A percentile compares a stretch with the other conserved stretches of the same genome.
Conservation (phyloP, 2,888 invertebrate genomes). For the Gymnoscelis rufifasciata region DNA sequence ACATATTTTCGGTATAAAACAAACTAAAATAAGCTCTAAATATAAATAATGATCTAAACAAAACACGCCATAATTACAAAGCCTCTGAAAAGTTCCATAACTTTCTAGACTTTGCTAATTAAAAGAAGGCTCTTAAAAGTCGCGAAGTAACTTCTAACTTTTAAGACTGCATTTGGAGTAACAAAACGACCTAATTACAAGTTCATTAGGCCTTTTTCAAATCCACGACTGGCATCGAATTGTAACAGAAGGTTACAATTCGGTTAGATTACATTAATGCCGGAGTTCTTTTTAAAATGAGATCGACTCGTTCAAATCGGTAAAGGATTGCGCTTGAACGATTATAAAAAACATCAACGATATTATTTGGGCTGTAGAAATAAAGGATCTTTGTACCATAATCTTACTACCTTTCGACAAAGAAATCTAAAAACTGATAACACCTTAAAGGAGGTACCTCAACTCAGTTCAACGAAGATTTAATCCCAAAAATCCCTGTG, state of each 20-base stretch:
- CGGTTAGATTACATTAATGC: conserved; percentile 10
- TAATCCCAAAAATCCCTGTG: neutral
- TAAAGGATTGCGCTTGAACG: too few relatives aligned
- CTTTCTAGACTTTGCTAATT: conserved; percentile 11
- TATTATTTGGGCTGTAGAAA: too few relatives aligned
- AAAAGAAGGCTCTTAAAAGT: conserved; percentile 6
- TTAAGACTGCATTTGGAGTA: neutral
- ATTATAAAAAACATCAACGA: too few relatives aligned
- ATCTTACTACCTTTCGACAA: too few relatives aligned
- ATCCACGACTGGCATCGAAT: conserved; percentile 5
- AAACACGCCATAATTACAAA: neutral
- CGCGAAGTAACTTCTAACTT: neutral
- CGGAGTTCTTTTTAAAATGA: conserved; percentile 9
- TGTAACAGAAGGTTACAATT: neutral
- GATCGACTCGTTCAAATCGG: conserved; percentile 9
- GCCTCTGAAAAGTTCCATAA: neutral
- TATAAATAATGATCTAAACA: neutral
- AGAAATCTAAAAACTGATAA: too few relatives aligned
- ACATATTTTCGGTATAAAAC: too few relatives aligned
- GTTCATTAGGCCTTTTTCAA: conserved; percentile 4
- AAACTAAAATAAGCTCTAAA: too few relatives aligned
- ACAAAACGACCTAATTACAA: conserved; percentile 7
- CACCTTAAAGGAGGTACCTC: neutral
- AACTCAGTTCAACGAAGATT: neutral
- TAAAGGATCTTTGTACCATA: too few relatives aligned